These are phyloP conservation scores for Euzophera pinguis DNA, from an alignment of 2,888 invertebrate species.

Conservation along the genomic window DNA sequence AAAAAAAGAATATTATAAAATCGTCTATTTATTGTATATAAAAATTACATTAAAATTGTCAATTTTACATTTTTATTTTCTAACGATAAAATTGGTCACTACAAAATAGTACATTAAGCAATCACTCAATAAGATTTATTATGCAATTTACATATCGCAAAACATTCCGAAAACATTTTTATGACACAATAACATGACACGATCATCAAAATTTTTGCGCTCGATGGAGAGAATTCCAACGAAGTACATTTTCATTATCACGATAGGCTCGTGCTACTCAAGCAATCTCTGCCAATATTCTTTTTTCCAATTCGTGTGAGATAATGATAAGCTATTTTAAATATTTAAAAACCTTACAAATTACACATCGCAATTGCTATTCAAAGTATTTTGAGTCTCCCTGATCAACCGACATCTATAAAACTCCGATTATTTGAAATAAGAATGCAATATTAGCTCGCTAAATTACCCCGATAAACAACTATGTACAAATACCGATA, in stretches of 20 bases:
- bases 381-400: background rate
- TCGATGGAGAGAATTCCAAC: too few relatives aligned
- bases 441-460: conserved; percentile 17
- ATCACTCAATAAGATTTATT: conserved; percentile 65
- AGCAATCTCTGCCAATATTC: background rate
- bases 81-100: conserved; percentile 78
- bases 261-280: background rate
- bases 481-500: conserved; percentile 40
- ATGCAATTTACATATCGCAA: conserved; percentile 56
- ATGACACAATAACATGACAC: conserved; percentile 36
- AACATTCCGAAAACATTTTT: conserved; percentile 48
- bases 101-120: conserved; percentile 77
- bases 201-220: conserved; percentile 15
- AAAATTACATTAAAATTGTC: conserved; percentile 80
- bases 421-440: background rate
- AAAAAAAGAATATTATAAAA: conserved; percentile 68
- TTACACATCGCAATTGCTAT: conserved; percentile 2
- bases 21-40: conserved; percentile 79
- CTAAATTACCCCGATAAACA: conserved; percentile 32
- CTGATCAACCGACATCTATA: background rate
- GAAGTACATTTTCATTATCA: too few relatives aligned
- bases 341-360: conserved; percentile 5
- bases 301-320: too few relatives aligned
- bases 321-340: background rate
- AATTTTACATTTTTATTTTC: conserved; percentile 69